phyloP scores from a whole-genome alignment of 1,140 invertebrate genomes.

The Asobara japonica region DNA sequence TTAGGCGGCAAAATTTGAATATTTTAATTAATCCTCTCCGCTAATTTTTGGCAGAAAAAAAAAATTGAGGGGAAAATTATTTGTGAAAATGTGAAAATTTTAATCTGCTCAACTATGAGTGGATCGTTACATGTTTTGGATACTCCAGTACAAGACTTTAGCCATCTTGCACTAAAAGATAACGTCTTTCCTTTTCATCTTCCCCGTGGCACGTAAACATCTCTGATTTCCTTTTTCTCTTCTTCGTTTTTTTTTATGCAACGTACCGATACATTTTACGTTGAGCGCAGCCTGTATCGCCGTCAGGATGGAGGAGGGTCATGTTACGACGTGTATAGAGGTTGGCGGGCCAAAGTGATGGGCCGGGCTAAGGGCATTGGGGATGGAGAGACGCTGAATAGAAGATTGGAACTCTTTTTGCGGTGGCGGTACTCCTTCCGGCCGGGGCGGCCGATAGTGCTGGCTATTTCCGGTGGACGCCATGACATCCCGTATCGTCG shows the following conservation, averaged over 20 bases:
- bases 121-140: too few relatives aligned
- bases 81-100: too few relatives aligned
- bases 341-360: constrained; percentile 21
- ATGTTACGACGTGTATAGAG: constrained; percentile 20
- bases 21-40: background rate
- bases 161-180: background rate
- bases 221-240: background rate
- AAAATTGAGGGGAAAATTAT: background rate
- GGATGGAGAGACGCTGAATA: constrained; percentile 53
- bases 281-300: constrained; percentile 53
- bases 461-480: constrained; percentile 65
- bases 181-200: background rate
- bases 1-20: background rate
- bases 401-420: constrained; percentile 67
- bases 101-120: too few relatives aligned
- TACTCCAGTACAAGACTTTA: too few relatives aligned
- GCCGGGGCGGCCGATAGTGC: constrained; percentile 62
- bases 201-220: background rate
- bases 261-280: constrained; percentile 46
- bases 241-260: constrained; percentile 10
- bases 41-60: background rate
- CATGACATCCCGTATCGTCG: constrained; percentile 60
- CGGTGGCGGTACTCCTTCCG: constrained; percentile 61
- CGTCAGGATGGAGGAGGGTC: constrained; percentile 34
- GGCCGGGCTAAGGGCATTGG: constrained; percentile 13